Evolutionary conservation across 2,113 vertebrate species (phyloP).

Genomic region (Indicator maculatus): DNA sequence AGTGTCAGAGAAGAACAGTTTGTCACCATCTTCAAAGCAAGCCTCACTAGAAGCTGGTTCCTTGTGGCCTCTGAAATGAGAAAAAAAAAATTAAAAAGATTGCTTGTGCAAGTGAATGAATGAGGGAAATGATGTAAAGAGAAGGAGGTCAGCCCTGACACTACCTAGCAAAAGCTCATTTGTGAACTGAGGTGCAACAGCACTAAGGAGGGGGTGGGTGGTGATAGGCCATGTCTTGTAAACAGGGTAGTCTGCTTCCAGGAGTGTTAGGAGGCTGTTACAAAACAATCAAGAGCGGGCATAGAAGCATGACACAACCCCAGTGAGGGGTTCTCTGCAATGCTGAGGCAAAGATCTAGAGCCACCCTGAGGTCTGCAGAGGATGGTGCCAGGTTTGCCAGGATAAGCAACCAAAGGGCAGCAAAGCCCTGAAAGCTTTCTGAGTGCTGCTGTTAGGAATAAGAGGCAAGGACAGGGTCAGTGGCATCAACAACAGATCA

Average conservation of each 20-base stretch:
- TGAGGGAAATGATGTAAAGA: not conserved
- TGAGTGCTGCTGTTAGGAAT: rapidly evolving
- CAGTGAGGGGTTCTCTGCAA: too few relatives aligned
- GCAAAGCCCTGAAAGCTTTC: not conserved
- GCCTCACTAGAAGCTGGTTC: not conserved
- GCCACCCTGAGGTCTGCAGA: not conserved
- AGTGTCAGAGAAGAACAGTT: not conserved
- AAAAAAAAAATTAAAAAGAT: not conserved
- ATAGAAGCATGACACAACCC: too few relatives aligned
- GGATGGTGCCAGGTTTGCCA: not conserved
- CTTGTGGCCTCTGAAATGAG: not conserved
- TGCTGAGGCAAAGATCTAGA: not conserved
- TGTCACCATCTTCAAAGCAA: not conserved
- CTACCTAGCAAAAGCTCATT: not conserved
- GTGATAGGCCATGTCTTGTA: not conserved
- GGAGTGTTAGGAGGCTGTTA: not conserved
- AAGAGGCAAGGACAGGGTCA: not conserved
- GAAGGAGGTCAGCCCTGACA: not conserved
- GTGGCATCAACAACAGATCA: not conserved
- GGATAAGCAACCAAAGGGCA: not conserved
- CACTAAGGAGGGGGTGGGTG: not conserved
- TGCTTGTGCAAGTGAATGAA: not conserved
- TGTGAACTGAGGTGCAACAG: not conserved
- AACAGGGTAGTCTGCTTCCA: not conserved
- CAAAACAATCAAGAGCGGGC: not conserved